These are phyloP conservation scores for Epicampocera succincta DNA, from an alignment of 2,888 invertebrate genomes.

Conservation along the genomic window DNA sequence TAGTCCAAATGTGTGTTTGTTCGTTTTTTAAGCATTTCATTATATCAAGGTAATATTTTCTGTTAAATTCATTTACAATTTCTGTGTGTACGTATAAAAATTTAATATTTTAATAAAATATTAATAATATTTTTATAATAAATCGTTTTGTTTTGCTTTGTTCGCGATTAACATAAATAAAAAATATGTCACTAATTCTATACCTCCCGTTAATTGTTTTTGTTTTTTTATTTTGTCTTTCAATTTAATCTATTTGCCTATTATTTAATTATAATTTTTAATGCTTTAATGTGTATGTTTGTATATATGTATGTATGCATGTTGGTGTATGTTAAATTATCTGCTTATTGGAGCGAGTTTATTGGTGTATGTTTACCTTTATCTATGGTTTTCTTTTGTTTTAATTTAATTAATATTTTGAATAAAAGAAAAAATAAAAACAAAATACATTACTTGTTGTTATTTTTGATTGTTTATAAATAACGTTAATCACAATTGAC, in stretches of 20 bases:
- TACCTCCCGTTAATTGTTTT: conserved; percentile 41
- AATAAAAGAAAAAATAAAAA: conserved; percentile 50
- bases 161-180: conserved; percentile 64
- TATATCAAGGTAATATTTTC: conserved; percentile 23
- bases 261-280: conserved; percentile 56
- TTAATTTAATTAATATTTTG: conserved; percentile 63
- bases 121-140: conserved; percentile 58
- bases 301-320: conserved; percentile 3
- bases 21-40: conserved; percentile 25
- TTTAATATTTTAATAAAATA: conserved; percentile 58
- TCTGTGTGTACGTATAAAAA: conserved; percentile 54
- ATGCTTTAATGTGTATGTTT: background rate
- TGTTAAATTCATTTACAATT: conserved; percentile 13
- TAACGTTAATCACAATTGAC: conserved; percentile 75
- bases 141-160: conserved; percentile 40
- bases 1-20: too few relatives aligned
- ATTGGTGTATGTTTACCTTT: conserved; percentile 36
- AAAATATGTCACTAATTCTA: conserved; percentile 56
- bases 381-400: conserved; percentile 45
- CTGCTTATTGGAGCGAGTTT: conserved; percentile 50
- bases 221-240: conserved; percentile 39
- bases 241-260: conserved; percentile 62
- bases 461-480: conserved; percentile 56
- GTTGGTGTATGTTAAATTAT: conserved; percentile 16
- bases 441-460: conserved; percentile 39